Evolutionary conservation across 2,888 invertebrate species (phyloP).

Genomic region (Shargacucullia verbasci): DNA sequence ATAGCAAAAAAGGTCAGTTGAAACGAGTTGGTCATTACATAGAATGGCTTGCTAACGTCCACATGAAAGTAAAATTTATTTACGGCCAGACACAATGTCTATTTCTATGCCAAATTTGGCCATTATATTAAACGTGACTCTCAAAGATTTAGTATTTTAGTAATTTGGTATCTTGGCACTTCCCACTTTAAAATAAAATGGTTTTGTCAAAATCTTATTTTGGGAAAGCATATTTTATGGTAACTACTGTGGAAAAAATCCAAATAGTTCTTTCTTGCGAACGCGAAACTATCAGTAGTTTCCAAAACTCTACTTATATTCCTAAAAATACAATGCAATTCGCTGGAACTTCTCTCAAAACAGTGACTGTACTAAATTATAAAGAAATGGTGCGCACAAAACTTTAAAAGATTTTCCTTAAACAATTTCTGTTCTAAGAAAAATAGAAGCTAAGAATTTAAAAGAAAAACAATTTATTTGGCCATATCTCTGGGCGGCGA

Average conservation of each 20-base stretch:
- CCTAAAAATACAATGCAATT: neutral
- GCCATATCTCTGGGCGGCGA: constrained; percentile 37
- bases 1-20: constrained; percentile 79
- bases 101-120: constrained; percentile 49
- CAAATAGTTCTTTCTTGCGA: constrained; percentile 23
- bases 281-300: constrained; percentile 15
- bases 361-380: neutral
- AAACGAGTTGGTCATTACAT: constrained; percentile 79
- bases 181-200: constrained; percentile 9
- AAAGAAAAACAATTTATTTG: constrained; percentile 19
- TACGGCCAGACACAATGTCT: constrained; percentile 51
- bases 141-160: constrained; percentile 19
- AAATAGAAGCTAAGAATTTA: constrained; percentile 4
- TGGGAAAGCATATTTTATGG: constrained; percentile 3
- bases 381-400: neutral
- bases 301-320: constrained; percentile 9
- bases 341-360: constrained; percentile 10
- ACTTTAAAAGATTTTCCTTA: neutral
- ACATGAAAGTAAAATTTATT: constrained; percentile 83
- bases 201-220: constrained; percentile 8
- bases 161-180: neutral
- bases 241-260: constrained; percentile 21
- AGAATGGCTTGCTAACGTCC: constrained; percentile 76
- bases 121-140: constrained; percentile 36
- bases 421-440: neutral